Conservation (phyloP, 2,888 invertebrate genomes). For the Drosophila eohydei region DNA sequence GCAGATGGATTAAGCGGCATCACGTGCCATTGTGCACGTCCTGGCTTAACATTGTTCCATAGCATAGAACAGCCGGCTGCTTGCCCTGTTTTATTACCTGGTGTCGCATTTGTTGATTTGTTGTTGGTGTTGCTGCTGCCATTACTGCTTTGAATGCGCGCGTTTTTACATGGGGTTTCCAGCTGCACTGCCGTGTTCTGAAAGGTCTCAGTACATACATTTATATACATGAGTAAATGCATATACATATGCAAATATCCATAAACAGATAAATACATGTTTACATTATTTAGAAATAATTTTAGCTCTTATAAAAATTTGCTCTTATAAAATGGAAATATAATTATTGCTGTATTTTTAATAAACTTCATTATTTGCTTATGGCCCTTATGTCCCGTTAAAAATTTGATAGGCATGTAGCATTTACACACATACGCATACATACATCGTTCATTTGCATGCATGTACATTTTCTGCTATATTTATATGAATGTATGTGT, state of each 20-base stretch:
- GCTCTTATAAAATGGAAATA: background rate
- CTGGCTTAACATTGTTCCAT: conserved; percentile 34
- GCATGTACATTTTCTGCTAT: background rate
- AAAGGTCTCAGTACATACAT: background rate
- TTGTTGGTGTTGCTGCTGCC: background rate
- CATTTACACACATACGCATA: background rate
- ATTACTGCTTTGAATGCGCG: conserved; percentile 17
- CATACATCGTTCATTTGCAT: background rate
- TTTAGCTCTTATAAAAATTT: background rate
- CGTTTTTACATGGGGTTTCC: conserved; percentile 26
- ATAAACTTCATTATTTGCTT: background rate
- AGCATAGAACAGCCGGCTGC: conserved; percentile 46
- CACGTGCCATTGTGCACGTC: conserved; percentile 63
- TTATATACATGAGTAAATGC: background rate
- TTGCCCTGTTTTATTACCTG: conserved; percentile 49
- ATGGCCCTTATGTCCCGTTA: background rate
- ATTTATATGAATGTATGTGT: background rate
- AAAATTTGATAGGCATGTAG: background rate
- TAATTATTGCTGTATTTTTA: background rate
- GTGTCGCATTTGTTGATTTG: conserved; percentile 25
- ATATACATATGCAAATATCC: background rate
- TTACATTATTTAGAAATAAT: background rate
- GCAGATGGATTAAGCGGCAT: conserved; percentile 50
- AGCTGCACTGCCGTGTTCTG: background rate
- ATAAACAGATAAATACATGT: background rate